Evolutionary conservation across 1,140 invertebrate genomes (phyloP), one percentile per base, ranked within the genome.

Genomic region (Paramacrobiotus metropolitanus): DNA sequence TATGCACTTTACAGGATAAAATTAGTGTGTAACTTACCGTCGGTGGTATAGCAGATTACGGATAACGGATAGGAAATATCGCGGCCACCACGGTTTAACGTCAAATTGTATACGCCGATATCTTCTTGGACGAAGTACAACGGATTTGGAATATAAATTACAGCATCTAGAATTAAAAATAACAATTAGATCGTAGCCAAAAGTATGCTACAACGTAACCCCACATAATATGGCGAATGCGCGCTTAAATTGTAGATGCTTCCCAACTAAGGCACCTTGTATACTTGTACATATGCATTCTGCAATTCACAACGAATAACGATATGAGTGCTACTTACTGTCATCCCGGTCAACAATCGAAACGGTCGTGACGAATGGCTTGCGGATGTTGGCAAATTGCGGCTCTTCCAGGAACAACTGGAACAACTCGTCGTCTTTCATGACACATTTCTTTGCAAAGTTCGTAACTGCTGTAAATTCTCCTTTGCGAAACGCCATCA

Each of bases 31-130:
- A n/a, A 40, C 9, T 40, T 40, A 40, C 34, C 48, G 24, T 55
- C 48, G 9, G 48, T 55, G 48, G 48, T 55, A 24, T 55, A 55
- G 48, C 48, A 55, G 24, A 55, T 55, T 4, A 55, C 48, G 15
- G 48, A 55, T 15, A 55, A 15, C 15, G 15, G 15, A 4, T 55
- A 9, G 15, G 24, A 20, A 9, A 55, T 20, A 24, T 55, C 48
- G 15, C 28, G 15, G 15, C 48, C 48, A 24, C 15, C 9, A 4
- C 48, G 48, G 15, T 55, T 55, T 15, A 55, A 24, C 24, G 48
- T 55, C 15, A 55, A 24, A 24, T 55, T 55, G 24, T 20, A 55
- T 9, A 55, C 48, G 48, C 48, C 48, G 24, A 55, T 24, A 24
- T 55, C 48, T 55, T 55, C 48, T 4, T 15, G 9, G 15, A 55